These are phyloP conservation scores for Coturnix japonica DNA, from an alignment of 2,113 vertebrate species.

Conservation along the genomic window DNA sequence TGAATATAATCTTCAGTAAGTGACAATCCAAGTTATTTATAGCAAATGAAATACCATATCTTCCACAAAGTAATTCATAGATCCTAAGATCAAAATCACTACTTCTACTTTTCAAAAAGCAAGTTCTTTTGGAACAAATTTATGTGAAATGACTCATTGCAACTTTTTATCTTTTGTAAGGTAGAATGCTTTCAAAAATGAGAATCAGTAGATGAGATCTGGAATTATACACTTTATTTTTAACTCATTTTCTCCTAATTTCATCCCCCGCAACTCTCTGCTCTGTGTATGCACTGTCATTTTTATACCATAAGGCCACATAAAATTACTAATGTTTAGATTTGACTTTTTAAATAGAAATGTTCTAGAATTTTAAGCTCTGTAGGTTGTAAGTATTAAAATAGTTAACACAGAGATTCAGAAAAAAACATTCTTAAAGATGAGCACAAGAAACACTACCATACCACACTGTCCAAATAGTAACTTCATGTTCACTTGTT, in stretches of 20 bases:
- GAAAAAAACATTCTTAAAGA: not conserved
- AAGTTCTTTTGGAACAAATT: slow-evolving; percentile 10
- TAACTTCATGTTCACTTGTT: not conserved
- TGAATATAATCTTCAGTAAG: not conserved
- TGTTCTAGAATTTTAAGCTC: not conserved
- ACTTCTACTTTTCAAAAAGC: not conserved
- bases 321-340: not conserved
- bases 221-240: slow-evolving; percentile 18
- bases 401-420: not conserved
- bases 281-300: not conserved
- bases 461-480: not conserved
- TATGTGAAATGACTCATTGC: slow-evolving; percentile 28
- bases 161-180: slow-evolving; percentile 26
- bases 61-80: not conserved
- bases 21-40: not conserved
- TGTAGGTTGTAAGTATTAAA: not conserved
- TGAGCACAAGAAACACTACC: not conserved
- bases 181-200: not conserved
- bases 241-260: slow-evolving; percentile 22
- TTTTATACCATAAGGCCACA: not conserved
- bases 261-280: not conserved
- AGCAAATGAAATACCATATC: not conserved
- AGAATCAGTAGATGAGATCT: not conserved
- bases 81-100: not conserved
- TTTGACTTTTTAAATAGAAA: not conserved